These are phyloP conservation scores for Okapia johnstoni DNA, from an alignment of 2,113 vertebrate species.

Conservation along the genomic window DNA sequence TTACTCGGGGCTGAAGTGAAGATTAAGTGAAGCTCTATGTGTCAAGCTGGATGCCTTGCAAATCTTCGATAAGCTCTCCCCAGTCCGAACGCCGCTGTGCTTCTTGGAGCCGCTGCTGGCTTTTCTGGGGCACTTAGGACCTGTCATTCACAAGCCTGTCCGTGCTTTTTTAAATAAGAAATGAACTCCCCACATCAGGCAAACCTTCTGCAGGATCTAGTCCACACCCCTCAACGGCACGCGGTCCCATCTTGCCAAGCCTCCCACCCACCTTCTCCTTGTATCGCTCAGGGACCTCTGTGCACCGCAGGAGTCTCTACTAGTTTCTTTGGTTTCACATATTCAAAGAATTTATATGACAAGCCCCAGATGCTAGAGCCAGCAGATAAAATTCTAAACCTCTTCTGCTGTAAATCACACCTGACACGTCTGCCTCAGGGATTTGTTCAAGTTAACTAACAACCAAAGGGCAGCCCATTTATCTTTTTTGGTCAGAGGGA, in stretches of 20 bases:
- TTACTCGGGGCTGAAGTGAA: background rate
- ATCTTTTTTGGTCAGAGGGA: background rate
- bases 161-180: background rate
- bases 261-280: background rate
- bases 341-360: background rate
- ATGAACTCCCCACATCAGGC: background rate
- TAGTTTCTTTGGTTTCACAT: rapidly evolving
- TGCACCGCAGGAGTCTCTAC: rapidly evolving
- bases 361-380: rapidly evolving
- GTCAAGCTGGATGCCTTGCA: rapidly evolving
- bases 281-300: rapidly evolving
- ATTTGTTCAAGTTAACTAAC: background rate
- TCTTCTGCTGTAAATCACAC: background rate
- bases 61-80: rapidly evolving
- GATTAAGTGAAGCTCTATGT: rapidly evolving
- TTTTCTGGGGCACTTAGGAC: background rate
- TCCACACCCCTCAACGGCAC: rapidly evolving
- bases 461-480: no score
- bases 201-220: rapidly evolving
- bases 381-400: rapidly evolving
- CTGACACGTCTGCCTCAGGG: background rate
- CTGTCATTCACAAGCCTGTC: background rate
- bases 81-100: rapidly evolving
- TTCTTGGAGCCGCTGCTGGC: rapidly evolving
- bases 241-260: rapidly evolving